Evolutionary conservation across 2,888 invertebrate genomes (phyloP), one percentile per base, ranked within the genome.

Genomic region (Vesta saturnalis): DNA sequence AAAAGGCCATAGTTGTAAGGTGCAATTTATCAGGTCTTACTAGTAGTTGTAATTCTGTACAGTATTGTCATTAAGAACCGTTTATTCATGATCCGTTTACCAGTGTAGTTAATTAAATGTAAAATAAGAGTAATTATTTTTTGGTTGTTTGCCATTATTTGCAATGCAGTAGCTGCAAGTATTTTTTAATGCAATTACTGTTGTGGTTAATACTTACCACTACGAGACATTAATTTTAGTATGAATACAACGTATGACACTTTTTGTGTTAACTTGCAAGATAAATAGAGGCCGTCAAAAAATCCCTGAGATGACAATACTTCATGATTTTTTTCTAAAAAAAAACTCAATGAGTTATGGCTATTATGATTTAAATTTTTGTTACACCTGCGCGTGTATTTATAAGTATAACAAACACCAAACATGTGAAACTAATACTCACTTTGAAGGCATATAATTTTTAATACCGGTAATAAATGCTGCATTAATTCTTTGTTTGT

Each of bases 401-500:
- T 43, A n/a, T 12, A 14, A 43, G 52, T 16, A 14, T 10, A 3
- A 23, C 10, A 60, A 39, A 4, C n/a, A n/a, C 21, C 18, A 21
- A 43, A 35, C 39, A 1, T 22, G 19, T 15, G 22, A n/a, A 52
- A 14, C 15, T 1, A 6, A 14, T 39, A 72, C 75, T 69, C 70
- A 77, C 76, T 73, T 57, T 73, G 74, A 57, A 71, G 66, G 46
- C 74, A 73, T 2, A 77, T 30, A 30, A 72, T 56, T 71, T 75
- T 76, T 18, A 76, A 64, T 5, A 76, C 54, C 6, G 72, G 70
- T 56, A 75, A 54, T 57, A 75, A 30, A 10, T 61, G 35, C 12
- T 14, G 19, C n/a, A 43, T 21, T 14, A 69, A 43, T 39, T 47
- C 60, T 46, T 69, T 69, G 46, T 69, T 47, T 23, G 56, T 61